Evolutionary conservation across 2,113 vertebrate species (phyloP).

Genomic region (Girardinichthys multiradiatus): DNA sequence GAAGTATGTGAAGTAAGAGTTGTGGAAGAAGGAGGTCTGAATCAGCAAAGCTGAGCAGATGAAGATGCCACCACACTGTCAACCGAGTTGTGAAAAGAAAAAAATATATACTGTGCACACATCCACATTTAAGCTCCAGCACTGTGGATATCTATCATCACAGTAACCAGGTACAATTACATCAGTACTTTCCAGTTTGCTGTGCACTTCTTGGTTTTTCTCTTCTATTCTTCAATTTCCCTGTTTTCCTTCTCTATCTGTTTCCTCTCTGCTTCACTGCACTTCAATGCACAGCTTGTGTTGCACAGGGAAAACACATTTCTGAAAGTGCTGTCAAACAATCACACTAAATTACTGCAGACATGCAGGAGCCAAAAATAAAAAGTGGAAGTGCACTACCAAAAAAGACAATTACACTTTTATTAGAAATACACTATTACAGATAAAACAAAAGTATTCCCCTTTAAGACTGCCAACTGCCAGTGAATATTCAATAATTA

Average conservation of each 20-base stretch:
- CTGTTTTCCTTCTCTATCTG: not conserved
- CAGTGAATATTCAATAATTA: not conserved
- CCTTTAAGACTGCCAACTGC: not conserved
- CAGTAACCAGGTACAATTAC: conserved; percentile 12
- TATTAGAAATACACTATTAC: not conserved
- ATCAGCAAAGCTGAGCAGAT: conserved; percentile 52
- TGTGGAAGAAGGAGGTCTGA: conserved; percentile 28
- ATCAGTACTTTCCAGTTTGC: conserved; percentile 6
- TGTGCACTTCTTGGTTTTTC: conserved; percentile 17
- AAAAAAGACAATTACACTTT: not conserved
- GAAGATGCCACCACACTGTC: conserved; percentile 51
- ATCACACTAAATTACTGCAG: conserved; percentile 1
- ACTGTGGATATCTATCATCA: conserved; percentile 30
- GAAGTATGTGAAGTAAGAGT: conserved; percentile 34
- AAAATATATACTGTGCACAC: conserved; percentile 24
- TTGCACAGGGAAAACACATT: conserved; percentile 20
- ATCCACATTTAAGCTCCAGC: conserved; percentile 3
- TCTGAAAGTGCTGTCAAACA: conserved; percentile 16
- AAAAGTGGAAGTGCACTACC: too few species aligned
- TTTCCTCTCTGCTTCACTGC: conserved; percentile 5
- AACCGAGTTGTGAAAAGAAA: conserved; percentile 31
- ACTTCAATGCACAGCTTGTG: conserved; percentile 25
- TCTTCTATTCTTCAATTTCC: conserved; percentile 30
- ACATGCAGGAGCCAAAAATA: too few species aligned
- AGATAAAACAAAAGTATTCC: not conserved